Evolutionary conservation across 2,888 invertebrate species (phyloP).

Genomic region (Abscondita cerata): DNA sequence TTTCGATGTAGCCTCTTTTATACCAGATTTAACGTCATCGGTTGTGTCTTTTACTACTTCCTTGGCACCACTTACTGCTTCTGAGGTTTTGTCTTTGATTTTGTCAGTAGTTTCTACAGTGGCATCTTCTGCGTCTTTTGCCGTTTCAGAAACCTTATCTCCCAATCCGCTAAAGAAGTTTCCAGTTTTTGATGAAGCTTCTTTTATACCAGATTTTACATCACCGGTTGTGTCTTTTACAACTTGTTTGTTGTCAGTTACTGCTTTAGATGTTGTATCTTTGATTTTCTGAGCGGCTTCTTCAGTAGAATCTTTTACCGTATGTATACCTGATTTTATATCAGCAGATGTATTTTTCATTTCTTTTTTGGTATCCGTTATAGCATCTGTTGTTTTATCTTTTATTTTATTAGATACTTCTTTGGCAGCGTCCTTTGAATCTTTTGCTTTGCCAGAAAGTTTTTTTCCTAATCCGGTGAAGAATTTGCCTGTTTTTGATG

Average conservation of each 20-base stretch:
- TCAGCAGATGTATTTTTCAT: constrained; percentile 31
- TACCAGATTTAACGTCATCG: constrained; percentile 21
- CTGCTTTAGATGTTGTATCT: constrained; percentile 11
- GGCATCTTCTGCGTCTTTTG: constrained; percentile 21
- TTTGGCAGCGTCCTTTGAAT: constrained; percentile 15
- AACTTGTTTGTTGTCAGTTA: not conserved
- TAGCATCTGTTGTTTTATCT: constrained; percentile 41
- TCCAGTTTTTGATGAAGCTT: constrained; percentile 26
- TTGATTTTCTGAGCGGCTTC: constrained; percentile 3
- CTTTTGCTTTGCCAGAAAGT: constrained; percentile 28
- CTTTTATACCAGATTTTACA: constrained; percentile 25
- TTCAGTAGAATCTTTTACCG: constrained; percentile 15
- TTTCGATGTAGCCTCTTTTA: constrained; percentile 22
- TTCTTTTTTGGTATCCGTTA: constrained; percentile 30
- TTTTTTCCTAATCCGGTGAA: constrained; percentile 32
- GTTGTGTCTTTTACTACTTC: constrained; percentile 13
- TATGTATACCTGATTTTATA: constrained; percentile 36
- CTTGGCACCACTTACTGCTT: constrained; percentile 35
- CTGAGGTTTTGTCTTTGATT: constrained; percentile 39
- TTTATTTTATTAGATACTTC: constrained; percentile 38
- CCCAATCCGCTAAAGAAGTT: constrained; percentile 31
- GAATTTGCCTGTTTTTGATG: constrained; percentile 31
- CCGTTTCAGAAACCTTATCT: constrained; percentile 25
- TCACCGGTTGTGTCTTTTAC: constrained; percentile 9
- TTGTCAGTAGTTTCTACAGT: constrained; percentile 34